Conservation (phyloP, 2,888 invertebrate genomes). For the Sinohyriopsis cumingii region DNA sequence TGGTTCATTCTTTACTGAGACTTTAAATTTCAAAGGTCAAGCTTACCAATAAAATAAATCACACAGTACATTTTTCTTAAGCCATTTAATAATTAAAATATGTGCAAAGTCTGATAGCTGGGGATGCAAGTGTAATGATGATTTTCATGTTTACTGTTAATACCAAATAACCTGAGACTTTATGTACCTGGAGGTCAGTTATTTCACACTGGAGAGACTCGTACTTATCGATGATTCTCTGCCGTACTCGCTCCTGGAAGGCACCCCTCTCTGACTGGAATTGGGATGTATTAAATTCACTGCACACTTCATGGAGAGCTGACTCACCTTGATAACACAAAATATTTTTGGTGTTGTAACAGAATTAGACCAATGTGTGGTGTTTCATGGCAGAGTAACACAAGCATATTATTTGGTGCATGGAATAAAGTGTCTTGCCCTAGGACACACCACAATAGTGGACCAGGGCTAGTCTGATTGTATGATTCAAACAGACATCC, state of each 20-base stretch:
- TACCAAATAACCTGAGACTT: background rate
- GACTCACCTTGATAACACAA: conserved; percentile 49
- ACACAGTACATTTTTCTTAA: too few species aligned
- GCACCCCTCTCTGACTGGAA: conserved; percentile 65
- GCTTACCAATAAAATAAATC: too few species aligned
- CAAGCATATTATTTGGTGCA: too few species aligned
- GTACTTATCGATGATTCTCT: conserved; percentile 50
- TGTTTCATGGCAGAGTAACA: background rate
- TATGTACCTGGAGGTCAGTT: conserved; percentile 62
- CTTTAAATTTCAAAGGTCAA: too few species aligned
- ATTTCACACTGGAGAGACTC: conserved; percentile 53
- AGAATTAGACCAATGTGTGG: background rate
- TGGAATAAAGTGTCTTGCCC: too few species aligned
- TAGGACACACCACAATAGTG: too few species aligned
- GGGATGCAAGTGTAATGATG: too few species aligned
- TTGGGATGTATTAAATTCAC: conserved; percentile 66
- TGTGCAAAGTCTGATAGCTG: too few species aligned
- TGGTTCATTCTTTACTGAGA: too few species aligned
- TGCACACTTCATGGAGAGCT: conserved; percentile 67
- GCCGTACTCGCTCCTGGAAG: conserved; percentile 58
- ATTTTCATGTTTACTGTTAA: background rate
- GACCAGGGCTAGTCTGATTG: too few species aligned
- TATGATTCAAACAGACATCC: too few species aligned
- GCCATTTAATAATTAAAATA: too few species aligned
- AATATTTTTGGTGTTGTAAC: background rate